Evolutionary conservation across 1,140 invertebrate genomes (phyloP), one percentile per base, ranked within the genome.

Genomic region (Hylaeus anthracinus): DNA sequence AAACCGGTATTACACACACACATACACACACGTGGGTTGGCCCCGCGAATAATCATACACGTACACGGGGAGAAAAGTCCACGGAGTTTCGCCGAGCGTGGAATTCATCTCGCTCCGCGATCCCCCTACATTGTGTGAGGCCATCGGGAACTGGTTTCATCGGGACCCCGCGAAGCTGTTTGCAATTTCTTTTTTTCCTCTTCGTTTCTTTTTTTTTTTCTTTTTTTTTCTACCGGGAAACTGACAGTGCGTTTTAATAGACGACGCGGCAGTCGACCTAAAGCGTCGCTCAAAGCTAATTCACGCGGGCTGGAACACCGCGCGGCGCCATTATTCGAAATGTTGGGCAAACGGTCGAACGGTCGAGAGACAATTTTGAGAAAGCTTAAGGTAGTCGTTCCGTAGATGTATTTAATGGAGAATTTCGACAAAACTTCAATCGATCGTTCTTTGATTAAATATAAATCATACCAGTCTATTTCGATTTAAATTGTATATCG

Each of bases 211-310:
- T 26, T 26, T 26, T 26, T 26, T 26, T 26, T 26, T 26, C 26
- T 26, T 26, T 26, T 26, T 26, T 61, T 76, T 69, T 85, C 81
- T 85, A 41, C 69, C 83, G 60, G 78, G 61, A 67, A 81, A 76
- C 43, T 58, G 45, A 64, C 83, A 64, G 84, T 60, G 79, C 66
- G 81, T 85, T 86, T 86, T 85, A 86, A 86, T 86, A 86, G 84
- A 81, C 41, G 78, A 37, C n/a, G 56, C 43, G 15, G 56, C 45
- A 26, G 61, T 12, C 53, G 53, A 8, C 53, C 71, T 65, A 74
- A 79, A 74, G 71, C 41, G 71, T 56, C 39, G 2, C 69, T 79
- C 69, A 15, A 37, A 64, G 39, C 60, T 43, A 78, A 63, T 15
- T 10, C 56, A 26, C 26, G 26, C 26, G 8, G 26, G 37, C 45